Evolutionary conservation across 2,888 invertebrate genomes (phyloP).

Genomic region (Patella caerulea): DNA sequence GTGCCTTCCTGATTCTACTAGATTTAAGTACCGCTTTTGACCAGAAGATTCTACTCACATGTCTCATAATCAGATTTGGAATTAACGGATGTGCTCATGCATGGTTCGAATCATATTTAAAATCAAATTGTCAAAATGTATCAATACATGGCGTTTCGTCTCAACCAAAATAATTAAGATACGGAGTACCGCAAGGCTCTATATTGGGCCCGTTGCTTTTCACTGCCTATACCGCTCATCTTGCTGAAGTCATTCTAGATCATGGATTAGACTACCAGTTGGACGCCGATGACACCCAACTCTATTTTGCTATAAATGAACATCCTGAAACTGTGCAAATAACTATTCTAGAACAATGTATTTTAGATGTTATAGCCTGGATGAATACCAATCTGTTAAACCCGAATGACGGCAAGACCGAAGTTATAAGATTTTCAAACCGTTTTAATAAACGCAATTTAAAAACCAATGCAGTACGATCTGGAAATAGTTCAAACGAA

Average conservation of each 20-base stretch:
- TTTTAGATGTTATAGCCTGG: not conserved
- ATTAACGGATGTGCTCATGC: too few relatives aligned
- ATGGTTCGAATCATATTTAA: too few relatives aligned
- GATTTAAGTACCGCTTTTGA: too few relatives aligned
- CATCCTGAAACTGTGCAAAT: not conserved
- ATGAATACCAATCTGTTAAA: slow-evolving; percentile 6
- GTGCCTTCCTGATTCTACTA: too few relatives aligned
- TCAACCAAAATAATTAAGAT: too few relatives aligned
- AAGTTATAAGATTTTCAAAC: not conserved
- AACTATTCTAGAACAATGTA: slow-evolving; percentile 13
- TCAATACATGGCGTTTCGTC: too few relatives aligned
- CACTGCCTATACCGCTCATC: not conserved
- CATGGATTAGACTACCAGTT: not conserved
- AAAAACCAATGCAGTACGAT: not conserved
- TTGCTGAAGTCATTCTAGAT: not conserved
- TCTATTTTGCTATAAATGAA: not conserved
- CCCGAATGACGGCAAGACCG: not conserved
- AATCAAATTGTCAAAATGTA: too few relatives aligned
- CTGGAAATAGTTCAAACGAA: not conserved
- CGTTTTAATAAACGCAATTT: not conserved
- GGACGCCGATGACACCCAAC: not conserved
- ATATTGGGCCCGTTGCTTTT: too few relatives aligned
- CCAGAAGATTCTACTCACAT: too few relatives aligned
- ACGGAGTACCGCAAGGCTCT: too few relatives aligned
- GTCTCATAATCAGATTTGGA: too few relatives aligned